Base-by-base conservation (phyloP, 2,113 vertebrate genomes). In the Centropristis striata region DNA sequence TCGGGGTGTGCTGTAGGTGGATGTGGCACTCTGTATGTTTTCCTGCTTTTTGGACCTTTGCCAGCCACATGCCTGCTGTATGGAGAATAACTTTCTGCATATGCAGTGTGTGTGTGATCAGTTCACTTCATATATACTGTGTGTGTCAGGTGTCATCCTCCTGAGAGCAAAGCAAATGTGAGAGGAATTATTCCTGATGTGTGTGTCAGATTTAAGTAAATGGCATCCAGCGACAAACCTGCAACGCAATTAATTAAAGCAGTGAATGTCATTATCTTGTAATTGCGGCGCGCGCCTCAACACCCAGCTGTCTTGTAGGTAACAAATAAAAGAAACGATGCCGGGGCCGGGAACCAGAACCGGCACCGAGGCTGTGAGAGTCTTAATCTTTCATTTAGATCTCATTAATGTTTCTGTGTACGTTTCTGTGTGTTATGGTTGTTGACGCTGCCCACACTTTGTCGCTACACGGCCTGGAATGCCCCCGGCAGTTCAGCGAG, bases 371-470 rank as follows among this genome's bases (percentile, higher is more conserved):
- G 21, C 55, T 11, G 0, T 23, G 14, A 23, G 54, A 58, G 65
- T 77, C 73, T 54, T 71, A 75, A 86, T 90, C 78, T 84, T 65
- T 80, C 54, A 77, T 90, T 78, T 77, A 65, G 51, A 84, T 78
- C 81, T 80, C 9, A 75, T 87, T 90, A 78, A 88, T 80, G 84
- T 85, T 50, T 28, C n/a, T 68, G 71, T 55, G 21, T 58, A 13
- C 7, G 12, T 11, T 14, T 50, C 37, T 78, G 58, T 71, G 74
- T 39, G 80, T 78, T 70, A 53, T 42, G 37, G 66, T 27, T 77
- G 64, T 84, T 71, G 69, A 51, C 44, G 44, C 44, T 57, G 68
- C 68, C 60, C 67, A 75, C 82, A 55, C 66, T 78, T 49, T n/a
- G 68, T 81, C 0, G 2, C 37, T 78, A 61, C 77, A 71, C 55